These are phyloP conservation scores for Eustalomyia histrio DNA, from an alignment of 2,888 invertebrate species.

Conservation along the genomic window DNA sequence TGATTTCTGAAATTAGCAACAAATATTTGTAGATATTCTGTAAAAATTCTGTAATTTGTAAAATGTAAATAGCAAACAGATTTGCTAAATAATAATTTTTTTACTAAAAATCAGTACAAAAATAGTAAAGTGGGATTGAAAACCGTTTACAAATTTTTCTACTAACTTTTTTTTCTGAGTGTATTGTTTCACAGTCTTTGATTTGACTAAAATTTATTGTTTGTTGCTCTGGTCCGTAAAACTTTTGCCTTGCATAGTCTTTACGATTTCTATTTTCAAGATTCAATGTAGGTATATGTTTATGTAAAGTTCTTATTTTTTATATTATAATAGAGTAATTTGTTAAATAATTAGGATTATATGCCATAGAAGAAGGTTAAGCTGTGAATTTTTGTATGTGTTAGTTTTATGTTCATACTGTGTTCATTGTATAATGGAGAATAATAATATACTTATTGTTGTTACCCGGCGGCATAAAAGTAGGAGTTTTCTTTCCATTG, in stretches of 20 bases:
- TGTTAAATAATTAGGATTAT: slow-evolving; percentile 65
- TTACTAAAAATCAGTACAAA: too few relatives aligned
- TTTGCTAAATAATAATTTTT: too few relatives aligned
- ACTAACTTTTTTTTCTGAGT: too few relatives aligned
- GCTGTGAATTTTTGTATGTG: slow-evolving; percentile 23
- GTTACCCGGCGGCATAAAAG: slow-evolving; percentile 31
- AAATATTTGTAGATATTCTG: too few relatives aligned
- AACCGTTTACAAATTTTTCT: too few relatives aligned
- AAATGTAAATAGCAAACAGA: too few relatives aligned
- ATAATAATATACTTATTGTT: slow-evolving; percentile 14
- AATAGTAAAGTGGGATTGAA: too few relatives aligned
- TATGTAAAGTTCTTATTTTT: slow-evolving; percentile 36
- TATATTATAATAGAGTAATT: slow-evolving; percentile 59
- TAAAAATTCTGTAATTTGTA: too few relatives aligned
- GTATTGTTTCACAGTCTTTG: too few relatives aligned
- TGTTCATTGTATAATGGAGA: slow-evolving; percentile 20
- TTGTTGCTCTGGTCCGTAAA: background rate
- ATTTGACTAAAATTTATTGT: too few relatives aligned
- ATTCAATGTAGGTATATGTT: background rate
- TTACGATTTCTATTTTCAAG: background rate
- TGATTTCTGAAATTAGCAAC: too few relatives aligned
- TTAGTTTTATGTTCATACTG: slow-evolving; percentile 7
- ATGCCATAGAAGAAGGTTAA: slow-evolving; percentile 63
- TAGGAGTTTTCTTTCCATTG: slow-evolving; percentile 25
- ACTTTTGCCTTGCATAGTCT: background rate